These are phyloP conservation scores for Chesias legatella DNA, from an alignment of 2,888 invertebrate species.

Conservation along the genomic window DNA sequence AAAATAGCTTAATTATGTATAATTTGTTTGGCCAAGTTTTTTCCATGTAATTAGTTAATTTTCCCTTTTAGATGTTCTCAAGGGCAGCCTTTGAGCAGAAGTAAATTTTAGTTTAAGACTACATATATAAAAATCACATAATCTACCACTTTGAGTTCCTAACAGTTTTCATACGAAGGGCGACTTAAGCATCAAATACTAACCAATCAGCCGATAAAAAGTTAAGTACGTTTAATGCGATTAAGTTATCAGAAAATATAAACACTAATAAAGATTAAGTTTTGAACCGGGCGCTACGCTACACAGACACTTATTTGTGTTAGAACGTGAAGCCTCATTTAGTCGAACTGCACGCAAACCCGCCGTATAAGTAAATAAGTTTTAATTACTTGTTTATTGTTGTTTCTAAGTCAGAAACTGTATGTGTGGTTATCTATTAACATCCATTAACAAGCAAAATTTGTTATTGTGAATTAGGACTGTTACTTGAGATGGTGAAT, in stretches of 20 bases:
- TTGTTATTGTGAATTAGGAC: conserved; percentile 15
- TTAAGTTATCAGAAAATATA: conserved; percentile 18
- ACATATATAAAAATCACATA: too few species aligned
- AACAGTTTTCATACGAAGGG: too few species aligned
- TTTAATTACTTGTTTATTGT: conserved; percentile 57
- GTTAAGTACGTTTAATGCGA: background rate
- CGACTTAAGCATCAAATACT: too few species aligned
- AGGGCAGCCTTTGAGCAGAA: too few species aligned
- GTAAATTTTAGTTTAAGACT: too few species aligned
- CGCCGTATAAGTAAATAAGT: conserved; percentile 55
- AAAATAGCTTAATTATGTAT: too few species aligned
- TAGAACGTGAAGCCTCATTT: conserved; percentile 46
- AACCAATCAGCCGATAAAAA: too few species aligned
- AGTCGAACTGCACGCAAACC: conserved; percentile 53
- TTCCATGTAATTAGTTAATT: too few species aligned
- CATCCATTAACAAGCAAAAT: conserved; percentile 26
- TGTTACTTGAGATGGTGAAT: conserved; percentile 5
- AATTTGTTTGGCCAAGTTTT: too few species aligned
- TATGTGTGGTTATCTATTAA: conserved; percentile 33
- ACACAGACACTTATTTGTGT: conserved; percentile 45
- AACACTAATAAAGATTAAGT: conserved; percentile 30
- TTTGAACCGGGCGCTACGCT: conserved; percentile 23
- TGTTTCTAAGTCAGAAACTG: conserved; percentile 38
- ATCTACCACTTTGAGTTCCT: too few species aligned
- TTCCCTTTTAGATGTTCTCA: too few species aligned